phyloP scores from a whole-genome alignment of 1,140 invertebrate species.

The Hyphantria cunea region DNA sequence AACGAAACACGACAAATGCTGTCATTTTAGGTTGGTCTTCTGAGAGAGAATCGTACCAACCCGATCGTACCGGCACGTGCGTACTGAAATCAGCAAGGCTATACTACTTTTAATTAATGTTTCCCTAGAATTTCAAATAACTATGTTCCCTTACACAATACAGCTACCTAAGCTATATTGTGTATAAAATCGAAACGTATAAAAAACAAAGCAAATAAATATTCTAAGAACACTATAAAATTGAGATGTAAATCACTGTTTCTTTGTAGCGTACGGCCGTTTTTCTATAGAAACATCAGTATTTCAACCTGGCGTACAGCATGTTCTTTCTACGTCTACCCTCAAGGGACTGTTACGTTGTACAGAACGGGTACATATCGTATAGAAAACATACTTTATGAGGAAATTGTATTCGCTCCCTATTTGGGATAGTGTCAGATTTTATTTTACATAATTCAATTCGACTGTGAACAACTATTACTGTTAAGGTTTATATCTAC shows the following conservation, averaged over 20 bases:
- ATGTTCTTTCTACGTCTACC: constrained; percentile 3
- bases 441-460: constrained; percentile 16
- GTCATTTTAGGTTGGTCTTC: no score
- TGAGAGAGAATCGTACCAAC: no score
- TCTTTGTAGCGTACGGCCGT: constrained; percentile 33
- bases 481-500: background rate
- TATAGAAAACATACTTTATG: constrained; percentile 13
- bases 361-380: constrained; percentile 5
- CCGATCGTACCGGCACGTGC: no score
- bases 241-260: constrained; percentile 40
- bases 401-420: constrained; percentile 18
- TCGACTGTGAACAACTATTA: constrained; percentile 16
- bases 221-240: no score
- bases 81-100: no score
- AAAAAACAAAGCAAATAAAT: no score
- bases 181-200: no score
- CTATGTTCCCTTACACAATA: no score
- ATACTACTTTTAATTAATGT: no score
- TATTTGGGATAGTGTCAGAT: constrained; percentile 17
- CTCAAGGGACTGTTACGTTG: constrained; percentile 11
- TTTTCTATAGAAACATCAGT: constrained; percentile 34
- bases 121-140: no score
- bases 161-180: no score
- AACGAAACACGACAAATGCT: no score
- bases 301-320: constrained; percentile 30